Evolutionary conservation across 2,113 vertebrate genomes (phyloP), one percentile per base, ranked within the genome.

Genomic region (Caranx melampygus): DNA sequence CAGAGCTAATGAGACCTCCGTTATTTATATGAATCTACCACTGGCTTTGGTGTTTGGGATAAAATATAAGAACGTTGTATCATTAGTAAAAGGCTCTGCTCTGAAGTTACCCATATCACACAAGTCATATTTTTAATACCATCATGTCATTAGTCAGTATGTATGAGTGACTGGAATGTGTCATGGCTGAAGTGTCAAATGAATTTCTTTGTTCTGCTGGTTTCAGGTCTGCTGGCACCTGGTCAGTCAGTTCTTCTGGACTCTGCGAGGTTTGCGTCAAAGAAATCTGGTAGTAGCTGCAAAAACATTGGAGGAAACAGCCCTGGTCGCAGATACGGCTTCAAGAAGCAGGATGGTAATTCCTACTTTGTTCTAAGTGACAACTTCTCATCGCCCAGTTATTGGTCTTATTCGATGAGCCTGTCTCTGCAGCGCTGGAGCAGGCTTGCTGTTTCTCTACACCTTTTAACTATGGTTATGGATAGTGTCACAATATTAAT

Each of bases 261-360:
- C 52, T 88, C 92, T 0, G 51, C 95, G 72, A 95, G 98, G 90
- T 95, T 90, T 14, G 97, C 97, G 0, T 97, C 97, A 16, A 99
- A 99, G 90, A 99, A 99, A 87, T 40, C 88, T 0, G 97, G 96
- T 2, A 94, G 95, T 12, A 97, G 95, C 91, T 94, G 94, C 2
- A 99, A 96, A 89, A 99, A 99, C 81, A 14, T 92, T 0, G 97
- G 97, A 8, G 96, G 97, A 12, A 97, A 95, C 52, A 97, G 96
- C 67, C 87, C 95, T 0, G 98, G 97, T 3, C 95, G 90, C 72
- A 95, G 94, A 82, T 97, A 95, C 0, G 97, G 98, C 6, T 94
- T 87, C 84, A 99, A 97, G 90, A 98, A 97, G 87, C 51, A 89
- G 3, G 97, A 99, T 26, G 97, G 98, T 98, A 86, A 81, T 45